Percentiles rank a stretch among this genome's conserved stretches.
Conservation (phyloP, 2,797 vertebrate species). For the Cottoperca gobio region DNA sequence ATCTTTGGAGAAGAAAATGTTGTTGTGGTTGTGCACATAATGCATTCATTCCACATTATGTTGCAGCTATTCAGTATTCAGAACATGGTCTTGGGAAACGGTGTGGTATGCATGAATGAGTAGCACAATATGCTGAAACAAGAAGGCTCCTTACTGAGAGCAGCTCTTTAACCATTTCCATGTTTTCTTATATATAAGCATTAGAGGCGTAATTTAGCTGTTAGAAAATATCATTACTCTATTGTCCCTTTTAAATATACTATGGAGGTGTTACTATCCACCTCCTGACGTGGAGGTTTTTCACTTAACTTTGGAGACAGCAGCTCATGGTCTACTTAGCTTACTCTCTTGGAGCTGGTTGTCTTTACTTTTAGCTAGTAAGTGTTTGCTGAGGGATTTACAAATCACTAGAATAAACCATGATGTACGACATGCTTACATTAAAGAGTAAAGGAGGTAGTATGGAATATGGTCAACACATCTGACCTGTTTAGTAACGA, state of each 20-base stretch:
- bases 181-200: no score
- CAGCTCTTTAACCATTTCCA: conserved; percentile 20
- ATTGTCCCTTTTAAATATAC: not conserved
- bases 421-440: not conserved
- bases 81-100: conserved; percentile 71
- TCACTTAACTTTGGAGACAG: not conserved
- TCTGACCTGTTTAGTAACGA: not conserved
- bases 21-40: conserved; percentile 54
- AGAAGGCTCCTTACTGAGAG: conserved; percentile 51
- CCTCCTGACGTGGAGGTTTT: not conserved
- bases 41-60: conserved; percentile 68
- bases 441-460: not conserved
- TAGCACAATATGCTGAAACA: conserved; percentile 52
- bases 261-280: no score
- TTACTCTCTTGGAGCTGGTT: not conserved
- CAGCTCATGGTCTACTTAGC: not conserved
- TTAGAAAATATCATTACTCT: not conserved
- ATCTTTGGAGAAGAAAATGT: conserved; percentile 53
- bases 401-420: not conserved
- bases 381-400: not conserved
- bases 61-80: conserved; percentile 77
- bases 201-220: not conserved
- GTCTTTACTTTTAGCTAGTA: not conserved
- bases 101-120: conserved; percentile 71
- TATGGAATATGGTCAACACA: not conserved